Base-by-base conservation (phyloP, 2,888 invertebrate species). In the Gastrophysa polygoni region DNA sequence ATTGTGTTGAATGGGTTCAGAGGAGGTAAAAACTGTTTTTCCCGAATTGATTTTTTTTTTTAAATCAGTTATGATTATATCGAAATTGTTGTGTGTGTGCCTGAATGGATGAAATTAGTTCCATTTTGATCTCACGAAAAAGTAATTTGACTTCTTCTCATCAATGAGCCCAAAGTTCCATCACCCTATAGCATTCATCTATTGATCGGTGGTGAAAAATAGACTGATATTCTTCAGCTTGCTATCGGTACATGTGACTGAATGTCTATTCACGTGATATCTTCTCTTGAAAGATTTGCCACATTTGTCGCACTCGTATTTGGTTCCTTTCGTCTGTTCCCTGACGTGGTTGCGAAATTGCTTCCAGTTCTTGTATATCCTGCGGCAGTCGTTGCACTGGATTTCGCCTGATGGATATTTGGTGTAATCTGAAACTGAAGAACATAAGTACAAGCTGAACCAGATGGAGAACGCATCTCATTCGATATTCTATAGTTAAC, bases 191-290 rank as follows among this genome's bases (percentile, higher is more conserved):
- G 32, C 5, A 8, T 32, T 14, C 3, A 38, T 14, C 6, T 38
- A 38, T 38, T 38, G 38, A 14, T 38, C 38, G 14, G 38, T 38
- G 38, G 38, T 38, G 38, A 38, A 38, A 38, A 38, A 38, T 38
- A 38, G 14, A 6, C 38, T 38, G n/a, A 38, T 38, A n/a, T 38
- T 11, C 38, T 38, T 38, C 14, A 38, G 14, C 14, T 38, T 38
- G 14, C 38, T 38, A 11, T 38, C 38, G 6, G n/a, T 14, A 6
- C 38, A 38, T 6, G 38, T 38, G 2, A 6, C 14, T 14, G 38
- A 48, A 76, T 91, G 91, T 73, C 91, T 85, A 75, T 88, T 85
- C 72, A 91, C 85, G 21, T 90, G 89, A 71, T 89, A 89, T 81
- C 89, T 88, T 82, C 89, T 89, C 69, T 88, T 87, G 81, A 91